Conservation (phyloP, 2,113 vertebrate species). For the Turnix velox region DNA sequence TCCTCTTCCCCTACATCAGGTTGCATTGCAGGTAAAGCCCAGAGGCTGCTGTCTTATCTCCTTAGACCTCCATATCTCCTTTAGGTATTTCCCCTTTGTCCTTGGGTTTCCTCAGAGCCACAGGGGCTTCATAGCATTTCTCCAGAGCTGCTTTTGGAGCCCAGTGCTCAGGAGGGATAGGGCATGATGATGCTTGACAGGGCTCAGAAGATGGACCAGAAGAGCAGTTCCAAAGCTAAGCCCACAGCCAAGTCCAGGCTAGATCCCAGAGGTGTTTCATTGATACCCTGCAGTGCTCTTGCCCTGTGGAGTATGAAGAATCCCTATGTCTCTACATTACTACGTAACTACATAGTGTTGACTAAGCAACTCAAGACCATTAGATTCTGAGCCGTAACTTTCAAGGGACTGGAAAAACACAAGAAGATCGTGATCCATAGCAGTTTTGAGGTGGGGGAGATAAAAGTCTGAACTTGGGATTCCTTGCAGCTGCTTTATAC, state of each 20-base stretch:
- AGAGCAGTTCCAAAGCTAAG: background rate
- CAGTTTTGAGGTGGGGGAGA: too few species aligned
- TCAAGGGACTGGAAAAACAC: background rate
- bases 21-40: background rate
- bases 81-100: background rate
- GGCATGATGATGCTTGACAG: background rate
- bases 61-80: background rate
- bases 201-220: background rate
- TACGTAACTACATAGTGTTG: background rate
- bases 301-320: fast-evolving
- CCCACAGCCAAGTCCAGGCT: background rate
- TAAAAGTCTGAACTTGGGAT: background rate
- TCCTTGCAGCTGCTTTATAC: background rate
- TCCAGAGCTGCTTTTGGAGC: background rate
- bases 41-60: background rate
- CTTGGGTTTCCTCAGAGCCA: background rate
- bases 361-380: background rate
- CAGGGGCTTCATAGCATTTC: background rate
- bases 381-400: background rate
- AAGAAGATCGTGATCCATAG: background rate
- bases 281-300: background rate
- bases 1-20: background rate
- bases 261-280: background rate
- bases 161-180: background rate
- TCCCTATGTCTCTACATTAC: background rate